A percentile compares a stretch with the other conserved stretches of the same genome.
These are phyloP conservation scores for Rhinophrynus dorsalis DNA, from an alignment of 2,797 vertebrate species.

Conservation along the genomic window DNA sequence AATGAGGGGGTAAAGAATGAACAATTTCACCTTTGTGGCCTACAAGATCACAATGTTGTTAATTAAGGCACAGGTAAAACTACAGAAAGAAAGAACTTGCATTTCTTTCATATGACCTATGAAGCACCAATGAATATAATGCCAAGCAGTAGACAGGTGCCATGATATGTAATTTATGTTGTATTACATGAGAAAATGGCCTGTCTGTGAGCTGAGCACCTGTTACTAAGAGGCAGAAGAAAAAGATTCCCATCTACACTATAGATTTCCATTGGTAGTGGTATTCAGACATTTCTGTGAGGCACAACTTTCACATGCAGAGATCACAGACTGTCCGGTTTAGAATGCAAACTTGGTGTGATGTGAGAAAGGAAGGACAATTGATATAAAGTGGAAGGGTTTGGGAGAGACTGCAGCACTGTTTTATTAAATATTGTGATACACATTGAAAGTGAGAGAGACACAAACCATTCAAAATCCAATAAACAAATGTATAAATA, in stretches of 20 bases:
- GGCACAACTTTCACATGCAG: neutral
- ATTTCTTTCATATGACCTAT: constrained; percentile 20
- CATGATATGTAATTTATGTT: constrained; percentile 23
- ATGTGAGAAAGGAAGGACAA: too few species aligned
- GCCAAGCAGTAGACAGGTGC: constrained; percentile 14
- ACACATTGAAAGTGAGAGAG: too few species aligned
- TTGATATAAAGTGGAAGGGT: too few species aligned
- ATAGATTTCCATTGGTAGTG: neutral
- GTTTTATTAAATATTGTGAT: too few species aligned
- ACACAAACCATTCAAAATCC: too few species aligned
- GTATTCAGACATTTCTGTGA: neutral
- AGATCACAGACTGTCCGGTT: neutral
- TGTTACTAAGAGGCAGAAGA: neutral
- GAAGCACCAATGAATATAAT: neutral
- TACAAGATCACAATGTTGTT: constrained; percentile 25
- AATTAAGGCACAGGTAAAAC: constrained; percentile 40
- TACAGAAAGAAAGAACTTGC: constrained; percentile 2
- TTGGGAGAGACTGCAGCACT: too few species aligned
- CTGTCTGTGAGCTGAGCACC: neutral
- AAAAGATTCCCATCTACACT: neutral
- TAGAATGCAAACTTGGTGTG: too few species aligned
- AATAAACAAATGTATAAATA: too few species aligned
- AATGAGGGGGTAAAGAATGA: constrained; percentile 23
- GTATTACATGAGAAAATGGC: constrained; percentile 11
- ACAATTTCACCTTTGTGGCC: constrained; percentile 46